These are phyloP conservation scores for Nixonia krombeini DNA, from an alignment of 1,140 invertebrate genomes.

Conservation along the genomic window DNA sequence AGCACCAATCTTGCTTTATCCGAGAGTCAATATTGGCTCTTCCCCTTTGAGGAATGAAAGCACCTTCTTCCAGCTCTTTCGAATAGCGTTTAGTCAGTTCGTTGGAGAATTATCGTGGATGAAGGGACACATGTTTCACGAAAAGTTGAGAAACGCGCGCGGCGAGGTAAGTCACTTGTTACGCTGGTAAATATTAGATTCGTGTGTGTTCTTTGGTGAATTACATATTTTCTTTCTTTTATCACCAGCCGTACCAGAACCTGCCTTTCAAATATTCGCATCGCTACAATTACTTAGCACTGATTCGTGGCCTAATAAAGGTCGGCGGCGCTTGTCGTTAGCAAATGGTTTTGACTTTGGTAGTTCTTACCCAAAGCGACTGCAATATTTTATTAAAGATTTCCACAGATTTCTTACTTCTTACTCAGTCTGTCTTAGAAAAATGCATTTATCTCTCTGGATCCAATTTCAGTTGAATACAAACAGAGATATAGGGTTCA, in stretches of 20 bases:
- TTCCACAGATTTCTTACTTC: too few relatives aligned
- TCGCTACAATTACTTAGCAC: too few relatives aligned
- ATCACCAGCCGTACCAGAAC: not conserved
- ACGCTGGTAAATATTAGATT: not conserved
- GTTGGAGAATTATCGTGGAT: constrained; percentile 29
- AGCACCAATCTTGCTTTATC: constrained; percentile 35
- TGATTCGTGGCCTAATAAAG: too few relatives aligned
- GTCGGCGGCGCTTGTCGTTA: too few relatives aligned
- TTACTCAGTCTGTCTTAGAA: too few relatives aligned
- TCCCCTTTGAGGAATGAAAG: too few relatives aligned
- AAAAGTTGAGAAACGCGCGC: constrained; percentile 24
- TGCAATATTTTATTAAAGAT: too few relatives aligned
- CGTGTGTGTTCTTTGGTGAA: not conserved
- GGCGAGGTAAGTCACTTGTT: not conserved
- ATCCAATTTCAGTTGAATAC: too few relatives aligned
- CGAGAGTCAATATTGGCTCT: constrained; percentile 41
- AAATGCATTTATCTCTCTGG: too few relatives aligned
- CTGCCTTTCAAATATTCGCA: constrained; percentile 14
- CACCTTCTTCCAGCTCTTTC: constrained; percentile 18
- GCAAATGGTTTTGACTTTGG: too few relatives aligned
- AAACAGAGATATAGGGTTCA: too few relatives aligned
- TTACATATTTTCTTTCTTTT: not conserved
- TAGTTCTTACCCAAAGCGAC: too few relatives aligned
- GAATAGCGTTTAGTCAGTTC: constrained; percentile 30
- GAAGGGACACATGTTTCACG: constrained; percentile 22